Conservation (phyloP, 1,140 invertebrate genomes). For the Lordiphosa clarofinis region DNA sequence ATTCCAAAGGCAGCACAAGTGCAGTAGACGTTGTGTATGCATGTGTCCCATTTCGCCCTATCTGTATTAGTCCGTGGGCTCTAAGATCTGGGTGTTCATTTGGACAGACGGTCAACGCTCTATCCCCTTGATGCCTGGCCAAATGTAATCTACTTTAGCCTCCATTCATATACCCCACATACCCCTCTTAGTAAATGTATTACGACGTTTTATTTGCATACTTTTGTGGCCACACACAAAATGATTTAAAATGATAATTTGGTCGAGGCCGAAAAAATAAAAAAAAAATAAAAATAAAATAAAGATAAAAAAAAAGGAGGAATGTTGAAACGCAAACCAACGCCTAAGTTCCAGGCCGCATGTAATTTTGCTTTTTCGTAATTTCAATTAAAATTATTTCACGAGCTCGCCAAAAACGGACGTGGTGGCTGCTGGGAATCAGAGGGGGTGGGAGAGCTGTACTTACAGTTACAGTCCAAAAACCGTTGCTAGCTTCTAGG, state of each 20-base stretch:
- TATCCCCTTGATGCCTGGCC: no score
- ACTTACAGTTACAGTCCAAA: background rate
- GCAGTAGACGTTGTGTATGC: no score
- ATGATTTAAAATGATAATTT: slow-evolving; percentile 75
- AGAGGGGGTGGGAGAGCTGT: background rate
- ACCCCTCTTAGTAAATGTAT: slow-evolving; percentile 33
- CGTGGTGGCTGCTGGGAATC: background rate
- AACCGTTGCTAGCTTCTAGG: slow-evolving; percentile 21
- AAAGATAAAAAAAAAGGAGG: background rate
- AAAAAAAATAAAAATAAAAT: background rate
- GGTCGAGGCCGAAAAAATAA: slow-evolving; percentile 14
- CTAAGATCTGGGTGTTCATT: no score
- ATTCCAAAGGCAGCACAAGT: no score
- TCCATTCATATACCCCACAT: background rate
- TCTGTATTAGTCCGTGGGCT: no score
- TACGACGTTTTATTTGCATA: slow-evolving; percentile 69
- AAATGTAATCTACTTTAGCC: no score
- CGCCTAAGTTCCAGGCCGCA: slow-evolving; percentile 19
- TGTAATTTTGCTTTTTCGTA: slow-evolving; percentile 64
- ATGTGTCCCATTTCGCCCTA: no score
- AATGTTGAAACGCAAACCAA: slow-evolving; percentile 19
- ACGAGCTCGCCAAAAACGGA: slow-evolving; percentile 39
- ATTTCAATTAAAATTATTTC: slow-evolving; percentile 75
- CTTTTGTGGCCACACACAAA: slow-evolving; percentile 60
- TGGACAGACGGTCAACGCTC: no score